Base-by-base conservation (phyloP, 1,140 invertebrate genomes). In the Drosophila watanabei region DNA sequence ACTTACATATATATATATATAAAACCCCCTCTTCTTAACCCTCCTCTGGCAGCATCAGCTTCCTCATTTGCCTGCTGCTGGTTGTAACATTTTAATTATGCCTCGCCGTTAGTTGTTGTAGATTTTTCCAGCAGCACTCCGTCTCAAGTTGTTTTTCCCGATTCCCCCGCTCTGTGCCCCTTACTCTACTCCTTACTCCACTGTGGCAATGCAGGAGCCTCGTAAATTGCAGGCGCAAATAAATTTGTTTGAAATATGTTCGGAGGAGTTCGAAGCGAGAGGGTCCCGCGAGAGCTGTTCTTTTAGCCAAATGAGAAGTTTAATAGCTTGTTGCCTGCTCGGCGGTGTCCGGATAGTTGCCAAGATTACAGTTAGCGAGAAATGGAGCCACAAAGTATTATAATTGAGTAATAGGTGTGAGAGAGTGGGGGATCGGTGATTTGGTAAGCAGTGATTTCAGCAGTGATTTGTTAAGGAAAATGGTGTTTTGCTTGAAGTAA, bases 221-320 rank as follows among this genome's bases (percentile, higher is more conserved):
- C 64, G 82, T 80, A 90, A 90, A 82, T 86, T 89, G 79, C 71
- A 68, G 85, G 86, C 86, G 86, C 85, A 89, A 89, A 90, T 85
- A 90, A 89, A 89, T 89, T 89, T 89, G 82, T 90, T 89, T 75
- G 68, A 73, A 80, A 90, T 86, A 82, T 86, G 86, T 82, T 79
- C 60, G 45, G 37, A 66, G 57, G 46, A 75, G 75, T 71, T 58
- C 39, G 35, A 48, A 20, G 71, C 46, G 51, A 65, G 51, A 65
- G 32, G 33, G 20, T 58, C 41, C 43, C 45, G 30, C 45, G 30
- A 10, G 20, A 51, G 71, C 28, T 71, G 43, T 64, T 79, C 57
- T 78, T 11, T 48, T 54, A 51, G 49, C 70, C 49, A 75, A 85
- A 78, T 75, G 63, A 79, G 62, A 35, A 45, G 49, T 60, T 66